Evolutionary conservation across 1,140 invertebrate genomes (phyloP), one percentile per base, ranked within the genome.

Genomic region (Phthorimaea operculella): DNA sequence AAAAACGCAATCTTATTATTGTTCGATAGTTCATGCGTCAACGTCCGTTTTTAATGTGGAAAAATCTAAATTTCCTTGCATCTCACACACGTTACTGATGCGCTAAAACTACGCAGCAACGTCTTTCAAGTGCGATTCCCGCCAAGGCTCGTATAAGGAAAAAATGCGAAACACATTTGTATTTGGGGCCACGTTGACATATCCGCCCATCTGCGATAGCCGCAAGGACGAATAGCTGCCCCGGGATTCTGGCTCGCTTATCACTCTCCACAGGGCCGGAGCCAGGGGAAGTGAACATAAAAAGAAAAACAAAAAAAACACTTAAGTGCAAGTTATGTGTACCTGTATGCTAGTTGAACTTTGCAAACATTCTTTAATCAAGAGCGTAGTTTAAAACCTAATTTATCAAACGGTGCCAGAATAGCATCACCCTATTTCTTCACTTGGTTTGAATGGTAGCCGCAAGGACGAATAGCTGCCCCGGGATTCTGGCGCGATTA

Each of bases 161-260:
- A 47, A 47, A 47, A 9, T 9, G 44, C 44, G 16, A 47, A 47
- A 47, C 44, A 47, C 44, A 47, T 47, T 47, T 47, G 44, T 47
- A 15, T 47, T 15, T 15, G 44, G 42, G 15, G 44, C n/a, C n/a
- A 47, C 44, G 44, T 47, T 47, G 44, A 47, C 44, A 47, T 47
- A 47, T 47, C 44, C 44, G 15, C 12, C 44, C 44, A 16, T 47
- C 44, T 47, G 44, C 16, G 44, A 47, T 47, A 47, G 44, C 44
- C 44, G 15, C 44, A 47, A 47, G 44, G 44, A 47, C 44, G 15
- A 47, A 47, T 47, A 47, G 44, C 44, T 15, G 15, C 14, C 12
- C 44, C 15, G 44, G 44, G 44, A 15, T 47, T 47, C 44, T 16
- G 44, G 11, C 44, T 15, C 44, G 44, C 44, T 47, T 47, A 47